Base-by-base conservation (phyloP, 2,888 invertebrate species). In the Tridacna gigas region DNA sequence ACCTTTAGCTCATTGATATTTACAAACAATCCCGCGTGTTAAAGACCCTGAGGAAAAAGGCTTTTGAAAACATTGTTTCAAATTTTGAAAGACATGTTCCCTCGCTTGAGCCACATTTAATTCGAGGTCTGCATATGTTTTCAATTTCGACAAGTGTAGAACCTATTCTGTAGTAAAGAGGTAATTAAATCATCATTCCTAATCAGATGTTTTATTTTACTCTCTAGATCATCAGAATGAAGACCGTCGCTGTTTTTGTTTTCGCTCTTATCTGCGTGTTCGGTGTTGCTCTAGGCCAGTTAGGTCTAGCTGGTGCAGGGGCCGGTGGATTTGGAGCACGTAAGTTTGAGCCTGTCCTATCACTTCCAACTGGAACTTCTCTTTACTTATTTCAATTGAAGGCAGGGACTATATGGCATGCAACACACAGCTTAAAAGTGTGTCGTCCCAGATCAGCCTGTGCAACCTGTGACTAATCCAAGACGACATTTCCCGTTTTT, bases 231-330 rank as follows among this genome's bases (percentile, higher is more conserved):
- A 56, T 20, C 18, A 56, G n/a, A 18, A 56, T 20, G n/a, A 2
- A 56, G n/a, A 20, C n/a, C 56, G 4, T 20, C n/a, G 56, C n/a
- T 56, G n/a, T n/a, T 56, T 18, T 56, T 18, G n/a, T 9, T 56
- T 9, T 56, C 9, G n/a, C 56, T 56, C 18, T 18, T 56, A 56
- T 20, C 60, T 81, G 81, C 65, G 47, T 81, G 65, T n/a, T 77
- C 47, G 81, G 81, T 18, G 37, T 81, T 20, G 77, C 66, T 13
- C n/a, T 60, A 25, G 81, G 76, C n/a, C 73, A 81, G 47, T 73
- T 74, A 5, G 63, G 63, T 3, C 37, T 45, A 13, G 37, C 25
- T 20, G 71, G 15, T 12, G 26, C 56, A 15, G 25, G 25, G 20
- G 37, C 13, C 5, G 60, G 67, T n/a, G 37, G 47, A 13, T 28